Base-by-base conservation (phyloP, 2,113 vertebrate genomes). In the Antidorcas marsupialis region DNA sequence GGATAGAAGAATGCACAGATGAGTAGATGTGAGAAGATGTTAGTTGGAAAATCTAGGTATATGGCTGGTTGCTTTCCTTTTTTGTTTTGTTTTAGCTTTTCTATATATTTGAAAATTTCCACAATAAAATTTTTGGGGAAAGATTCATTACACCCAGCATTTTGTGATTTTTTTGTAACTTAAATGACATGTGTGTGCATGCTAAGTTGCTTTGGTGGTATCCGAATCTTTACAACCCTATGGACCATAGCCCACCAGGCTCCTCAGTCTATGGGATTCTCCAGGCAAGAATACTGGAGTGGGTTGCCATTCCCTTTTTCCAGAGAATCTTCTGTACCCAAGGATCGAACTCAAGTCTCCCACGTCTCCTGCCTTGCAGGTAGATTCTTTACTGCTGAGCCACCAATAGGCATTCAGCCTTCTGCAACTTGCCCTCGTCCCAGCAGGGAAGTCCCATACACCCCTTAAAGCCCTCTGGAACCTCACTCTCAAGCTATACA, bases 141-240 rank as follows among this genome's bases (percentile, higher is more conserved):
- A 45, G 33, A 74, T 93, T 64, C 83, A 60, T 15, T 52, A 43
- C 3, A 60, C 12, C 16, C 36, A 52, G 83, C 16, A 78, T 78
- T 78, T 62, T 87, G 15, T 52, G 67, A 60, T 81, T 79, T 81
- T 93, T 93, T 87, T 17, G 27, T 78, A 16, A 60, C 83, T 10
- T 59, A 16, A 59, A 62, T 45, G 55, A n/a, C 33, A 1, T 12
- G 4, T 39, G n/a, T 74, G n/a, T 39, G 67, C 0, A 0, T 39
- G 19, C 67, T 74, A 23, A 39, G 19, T 23, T 74, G 10, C 67
- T 39, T 74, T 1, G 0, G 19, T 39, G 67, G 67, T 23, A 74
- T 74, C n/a, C 0, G 1, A 74, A 74, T 39, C 10, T 23, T 39
- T 39, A 23, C 67, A 71, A 23, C 67, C n/a, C n/a, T 39, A 13